Evolutionary conservation across 2,113 vertebrate species (phyloP).

Genomic region (Cichladusa arquata): DNA sequence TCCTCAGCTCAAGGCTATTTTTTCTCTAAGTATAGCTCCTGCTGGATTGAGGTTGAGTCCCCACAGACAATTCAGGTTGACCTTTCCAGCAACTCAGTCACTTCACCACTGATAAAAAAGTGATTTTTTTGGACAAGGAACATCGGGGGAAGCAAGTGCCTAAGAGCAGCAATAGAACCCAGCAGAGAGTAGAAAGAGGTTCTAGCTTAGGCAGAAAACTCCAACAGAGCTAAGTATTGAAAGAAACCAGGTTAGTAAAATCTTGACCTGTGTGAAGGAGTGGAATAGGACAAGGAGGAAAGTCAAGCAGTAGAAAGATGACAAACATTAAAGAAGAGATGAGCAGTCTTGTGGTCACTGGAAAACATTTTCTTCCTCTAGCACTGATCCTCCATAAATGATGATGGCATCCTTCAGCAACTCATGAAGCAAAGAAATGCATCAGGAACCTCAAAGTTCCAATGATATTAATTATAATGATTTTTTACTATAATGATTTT

Average conservation of each 20-base stretch:
- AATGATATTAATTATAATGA: background rate
- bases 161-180: background rate
- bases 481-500: too few species aligned
- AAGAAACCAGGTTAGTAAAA: background rate
- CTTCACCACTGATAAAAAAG: background rate
- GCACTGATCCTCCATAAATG: background rate
- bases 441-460: background rate
- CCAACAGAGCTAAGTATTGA: background rate
- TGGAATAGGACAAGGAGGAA: background rate
- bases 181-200: background rate
- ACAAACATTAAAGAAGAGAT: background rate
- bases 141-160: background rate
- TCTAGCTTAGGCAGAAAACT: background rate
- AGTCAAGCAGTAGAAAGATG: background rate
- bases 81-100: background rate
- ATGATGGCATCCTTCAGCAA: background rate
- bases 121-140: background rate
- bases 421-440: background rate
- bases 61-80: background rate
- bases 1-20: background rate
- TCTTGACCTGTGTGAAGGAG: background rate
- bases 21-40: background rate
- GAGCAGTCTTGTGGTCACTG: background rate
- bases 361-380: background rate
- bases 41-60: background rate